Evolutionary conservation across 2,888 invertebrate species (phyloP).

Genomic region (Nineta flava): DNA sequence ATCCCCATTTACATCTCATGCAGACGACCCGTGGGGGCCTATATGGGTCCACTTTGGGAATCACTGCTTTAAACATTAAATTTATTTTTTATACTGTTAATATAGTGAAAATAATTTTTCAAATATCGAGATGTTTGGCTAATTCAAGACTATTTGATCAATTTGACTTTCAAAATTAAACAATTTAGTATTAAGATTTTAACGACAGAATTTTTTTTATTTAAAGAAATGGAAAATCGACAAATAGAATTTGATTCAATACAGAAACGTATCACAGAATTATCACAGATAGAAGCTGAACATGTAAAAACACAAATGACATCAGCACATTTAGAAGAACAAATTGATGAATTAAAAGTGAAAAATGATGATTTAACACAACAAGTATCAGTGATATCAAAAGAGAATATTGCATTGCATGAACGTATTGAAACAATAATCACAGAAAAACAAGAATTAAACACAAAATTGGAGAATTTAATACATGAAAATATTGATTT

Average conservation of each 20-base stretch:
- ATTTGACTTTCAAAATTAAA: no score
- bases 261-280: constrained; percentile 41
- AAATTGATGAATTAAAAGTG: constrained; percentile 38
- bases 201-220: background rate
- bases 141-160: no score
- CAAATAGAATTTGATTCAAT: constrained; percentile 46
- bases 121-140: no score
- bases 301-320: constrained; percentile 66
- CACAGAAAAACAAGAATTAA: constrained; percentile 41
- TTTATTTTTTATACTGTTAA: no score
- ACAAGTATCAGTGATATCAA: constrained; percentile 32
- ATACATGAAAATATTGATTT: constrained; percentile 60
- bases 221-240: constrained; percentile 35
- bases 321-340: constrained; percentile 63
- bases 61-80: no score
- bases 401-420: constrained; percentile 36
- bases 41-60: no score
- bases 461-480: constrained; percentile 44
- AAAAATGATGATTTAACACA: constrained; percentile 33
- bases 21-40: no score
- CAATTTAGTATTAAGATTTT: no score
- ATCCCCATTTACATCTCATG: no score
- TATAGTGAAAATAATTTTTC: no score
- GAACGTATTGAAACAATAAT: constrained; percentile 38
- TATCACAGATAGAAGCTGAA: constrained; percentile 44